Evolutionary conservation across 2,797 vertebrate genomes (phyloP).

Genomic region (Argyrosomus regius): DNA sequence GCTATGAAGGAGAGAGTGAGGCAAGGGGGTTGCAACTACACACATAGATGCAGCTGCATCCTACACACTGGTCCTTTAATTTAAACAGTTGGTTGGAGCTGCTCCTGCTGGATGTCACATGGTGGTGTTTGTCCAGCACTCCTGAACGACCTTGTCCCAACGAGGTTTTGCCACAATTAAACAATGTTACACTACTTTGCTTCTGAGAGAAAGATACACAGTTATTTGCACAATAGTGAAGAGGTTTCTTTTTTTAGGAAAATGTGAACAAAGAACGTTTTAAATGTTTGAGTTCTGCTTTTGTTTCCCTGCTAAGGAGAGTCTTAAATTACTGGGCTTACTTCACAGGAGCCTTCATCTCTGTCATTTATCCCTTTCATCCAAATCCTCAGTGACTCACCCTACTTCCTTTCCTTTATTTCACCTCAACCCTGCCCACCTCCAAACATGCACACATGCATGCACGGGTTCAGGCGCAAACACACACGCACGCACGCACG

Average conservation of each 20-base stretch:
- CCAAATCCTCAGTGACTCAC: constrained; percentile 39
- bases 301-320: not conserved
- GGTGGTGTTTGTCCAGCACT: not conserved
- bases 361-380: constrained; percentile 29
- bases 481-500: not conserved
- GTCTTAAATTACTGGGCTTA: not conserved
- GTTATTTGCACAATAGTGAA: not conserved
- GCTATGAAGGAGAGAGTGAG: too few species aligned
- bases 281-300: not conserved
- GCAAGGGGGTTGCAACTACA: too few species aligned
- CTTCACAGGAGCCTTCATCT: constrained; percentile 12
- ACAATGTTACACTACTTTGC: not conserved
- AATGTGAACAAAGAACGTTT: not conserved
- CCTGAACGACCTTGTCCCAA: not conserved
- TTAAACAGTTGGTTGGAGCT: not conserved
- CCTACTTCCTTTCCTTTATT: constrained; percentile 29
- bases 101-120: not conserved
- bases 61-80: not conserved
- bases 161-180: not conserved
- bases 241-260: not conserved
- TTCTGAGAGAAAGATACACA: not conserved
- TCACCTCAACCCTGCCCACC: not conserved
- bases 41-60: too few species aligned
- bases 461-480: not conserved
- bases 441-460: not conserved